Conservation (phyloP, 2,888 invertebrate species). For the Anthrax anthrax region DNA sequence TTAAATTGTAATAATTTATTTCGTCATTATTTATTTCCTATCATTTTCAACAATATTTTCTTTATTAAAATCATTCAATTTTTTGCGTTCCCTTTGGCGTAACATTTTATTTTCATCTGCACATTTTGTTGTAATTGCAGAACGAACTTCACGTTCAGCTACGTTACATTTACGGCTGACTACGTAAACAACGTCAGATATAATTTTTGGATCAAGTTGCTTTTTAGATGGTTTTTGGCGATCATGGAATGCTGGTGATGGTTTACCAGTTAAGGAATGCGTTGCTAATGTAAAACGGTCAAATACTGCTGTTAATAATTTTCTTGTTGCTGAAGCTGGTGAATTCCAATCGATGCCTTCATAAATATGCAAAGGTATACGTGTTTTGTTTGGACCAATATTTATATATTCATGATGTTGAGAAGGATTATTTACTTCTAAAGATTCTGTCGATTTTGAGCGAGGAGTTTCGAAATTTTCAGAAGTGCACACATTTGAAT, state of each 20-base stretch:
- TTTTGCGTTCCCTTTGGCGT: constrained; percentile 24
- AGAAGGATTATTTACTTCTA: no score
- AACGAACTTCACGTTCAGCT: constrained; percentile 42
- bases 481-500: no score
- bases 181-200: constrained; percentile 43
- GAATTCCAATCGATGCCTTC: constrained; percentile 40
- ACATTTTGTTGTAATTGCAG: constrained; percentile 47
- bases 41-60: background rate
- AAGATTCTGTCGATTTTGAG: no score
- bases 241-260: constrained; percentile 38
- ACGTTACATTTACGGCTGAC: constrained; percentile 41
- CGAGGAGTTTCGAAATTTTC: no score
- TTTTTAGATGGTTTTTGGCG: constrained; percentile 27
- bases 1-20: no score
- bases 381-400: constrained; percentile 34
- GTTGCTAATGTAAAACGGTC: constrained; percentile 43
- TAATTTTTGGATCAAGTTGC: constrained; percentile 36
- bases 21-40: no score
- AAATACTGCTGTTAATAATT: constrained; percentile 41
- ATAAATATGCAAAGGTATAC: constrained; percentile 30
- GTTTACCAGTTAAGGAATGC: constrained; percentile 46
- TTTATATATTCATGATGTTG: constrained; percentile 13
- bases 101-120: constrained; percentile 48
- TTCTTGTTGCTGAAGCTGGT: constrained; percentile 41
- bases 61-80: background rate